Base-by-base conservation (phyloP, 2,113 vertebrate genomes). In the Bujurquina vittata region DNA sequence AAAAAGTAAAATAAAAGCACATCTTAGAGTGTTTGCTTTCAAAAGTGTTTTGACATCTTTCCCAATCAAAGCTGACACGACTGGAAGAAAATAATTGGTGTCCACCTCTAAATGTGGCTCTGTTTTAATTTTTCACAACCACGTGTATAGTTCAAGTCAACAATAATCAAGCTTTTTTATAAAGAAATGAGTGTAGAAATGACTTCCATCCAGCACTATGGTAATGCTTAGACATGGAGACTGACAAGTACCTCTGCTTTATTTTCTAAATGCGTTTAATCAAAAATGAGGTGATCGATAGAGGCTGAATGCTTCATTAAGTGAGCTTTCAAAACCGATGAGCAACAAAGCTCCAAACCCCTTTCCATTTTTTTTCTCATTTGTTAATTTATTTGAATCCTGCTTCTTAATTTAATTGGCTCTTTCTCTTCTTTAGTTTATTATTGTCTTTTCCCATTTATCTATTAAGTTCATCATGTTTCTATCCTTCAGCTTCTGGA, bases 211-310 rank as follows among this genome's bases (percentile, higher is more conserved):
- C 49, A 7, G 46, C 1, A 20, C 80, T 23, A 23, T 35, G 33
- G 63, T 56, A 37, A 55, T 61, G 46, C 56, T 15, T n/a, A 11
- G 14, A 4, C 26, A 6, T 43, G 4, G 49, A 81, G 81, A 80
- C 9, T 52, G 73, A 84, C 75, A 61, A 76, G 43, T 79, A 69
- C 49, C 37, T 58, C 40, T 37, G 35, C 61, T 40, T 35, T 22
- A 14, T 8, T 17, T 14, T 5, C 31, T 12, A 83, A 84, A 87
- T 75, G 63, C 77, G 23, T 54, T 79, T 20, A 37, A 59, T 63
- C 74, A n/a, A 83, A 67, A 62, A 76, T 15, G 58, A 65, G 62
- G 20, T 72, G 77, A 92, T 92, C 83, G 82, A 92, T 89, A 59
- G 67, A 58, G 46, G 60, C 46, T 81, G 67, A 86, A 84, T 81